Evolutionary conservation across 2,113 vertebrate species (phyloP).

Genomic region (Carollia perspicillata): DNA sequence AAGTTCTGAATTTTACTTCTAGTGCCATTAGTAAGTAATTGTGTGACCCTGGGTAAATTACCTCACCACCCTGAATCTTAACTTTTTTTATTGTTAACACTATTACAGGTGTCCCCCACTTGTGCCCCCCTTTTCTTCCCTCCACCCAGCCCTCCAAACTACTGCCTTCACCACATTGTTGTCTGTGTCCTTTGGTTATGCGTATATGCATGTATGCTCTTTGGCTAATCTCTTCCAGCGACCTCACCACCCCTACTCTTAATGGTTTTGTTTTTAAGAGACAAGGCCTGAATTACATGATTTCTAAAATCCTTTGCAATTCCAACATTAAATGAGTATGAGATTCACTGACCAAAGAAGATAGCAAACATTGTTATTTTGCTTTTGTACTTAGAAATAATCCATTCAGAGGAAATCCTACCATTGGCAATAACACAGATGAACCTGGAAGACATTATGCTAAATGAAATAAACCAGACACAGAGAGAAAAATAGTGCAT

Average conservation of each 20-base stretch:
- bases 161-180: no score
- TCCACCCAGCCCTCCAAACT: no score
- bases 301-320: background rate
- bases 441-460: background rate
- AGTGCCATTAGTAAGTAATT: background rate
- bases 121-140: no score
- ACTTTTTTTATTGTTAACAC: background rate
- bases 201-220: no score
- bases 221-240: no score
- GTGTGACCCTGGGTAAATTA: background rate
- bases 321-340: background rate
- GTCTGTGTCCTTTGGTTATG: no score
- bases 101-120: no score
- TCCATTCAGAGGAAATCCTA: background rate
- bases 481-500: background rate
- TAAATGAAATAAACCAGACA: background rate
- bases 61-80: background rate
- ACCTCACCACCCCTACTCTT: background rate
- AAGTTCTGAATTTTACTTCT: constrained; percentile 20
- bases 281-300: background rate
- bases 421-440: background rate
- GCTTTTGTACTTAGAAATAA: constrained; percentile 9
- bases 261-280: background rate
- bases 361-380: background rate
- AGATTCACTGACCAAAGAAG: background rate